Base-by-base conservation (phyloP, 2,113 vertebrate genomes). In the Channa maculata region DNA sequence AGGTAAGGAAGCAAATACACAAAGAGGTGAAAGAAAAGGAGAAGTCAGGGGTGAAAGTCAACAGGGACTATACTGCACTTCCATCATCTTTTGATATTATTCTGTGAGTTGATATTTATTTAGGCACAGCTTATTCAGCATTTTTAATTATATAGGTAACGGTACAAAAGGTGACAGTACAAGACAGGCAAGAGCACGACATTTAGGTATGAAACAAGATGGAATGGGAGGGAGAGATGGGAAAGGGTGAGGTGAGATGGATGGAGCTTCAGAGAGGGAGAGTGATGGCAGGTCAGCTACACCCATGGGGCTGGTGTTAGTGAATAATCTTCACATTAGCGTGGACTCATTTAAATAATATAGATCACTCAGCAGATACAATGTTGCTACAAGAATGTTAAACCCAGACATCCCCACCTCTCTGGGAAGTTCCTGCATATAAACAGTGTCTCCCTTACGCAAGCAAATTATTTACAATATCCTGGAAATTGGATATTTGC, bases 291-390 rank as follows among this genome's bases (percentile, higher is more conserved):
- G 91, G 90, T 88, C 86, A 89, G 80, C 13, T 64, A 7, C 55
- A 39, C 86, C 85, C 85, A 58, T 59, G 77, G 75, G 83, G 67
- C 60, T 80, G 52, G 64, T 83, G 87, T 71, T 84, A 86, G 83
- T 90, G 88, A 89, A 86, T 87, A 86, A 89, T 88, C 43, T 63
- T 71, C 79, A 83, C 76, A 79, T 86, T 85, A 83, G 60, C 58
- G 4, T 75, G 53, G 65, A 77, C 77, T 86, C 78, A 79, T 85
- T 89, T 86, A 77, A 84, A 89, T 85, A 74, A 81, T 81, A 80
- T 78, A 75, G 86, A 87, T 79, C 77, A 69, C 72, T 81, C 68
- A 65, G 77, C 71, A 75, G 64, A 62, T 68, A 70, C 49, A 80
- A 71, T 70, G 79, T 63, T 66, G 66, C 65, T 66, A 15, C 68